These are phyloP conservation scores for Allobates femoralis DNA, from an alignment of 2,797 vertebrate species.

Conservation along the genomic window DNA sequence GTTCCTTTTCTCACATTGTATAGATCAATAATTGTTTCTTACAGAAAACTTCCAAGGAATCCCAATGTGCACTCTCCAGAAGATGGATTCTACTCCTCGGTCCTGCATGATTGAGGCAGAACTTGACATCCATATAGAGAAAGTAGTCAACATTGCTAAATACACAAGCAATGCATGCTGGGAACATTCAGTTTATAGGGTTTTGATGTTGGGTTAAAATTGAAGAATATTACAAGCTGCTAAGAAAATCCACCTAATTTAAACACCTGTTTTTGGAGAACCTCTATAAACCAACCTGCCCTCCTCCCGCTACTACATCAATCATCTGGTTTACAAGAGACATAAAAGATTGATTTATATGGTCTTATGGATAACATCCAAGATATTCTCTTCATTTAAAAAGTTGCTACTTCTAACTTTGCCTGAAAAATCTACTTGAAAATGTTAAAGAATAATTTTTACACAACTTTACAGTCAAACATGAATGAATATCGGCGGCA, in stretches of 20 bases:
- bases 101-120: too few species aligned
- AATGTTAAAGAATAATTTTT: background rate
- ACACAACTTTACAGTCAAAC: background rate
- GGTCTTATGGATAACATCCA: background rate
- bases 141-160: too few species aligned
- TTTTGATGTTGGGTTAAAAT: background rate
- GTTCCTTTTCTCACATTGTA: too few species aligned
- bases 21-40: too few species aligned
- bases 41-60: too few species aligned
- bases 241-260: background rate
- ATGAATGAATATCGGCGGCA: too few species aligned
- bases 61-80: too few species aligned
- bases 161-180: too few species aligned
- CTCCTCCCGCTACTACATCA: slow-evolving; percentile 5
- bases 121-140: too few species aligned
- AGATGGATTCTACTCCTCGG: too few species aligned
- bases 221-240: background rate
- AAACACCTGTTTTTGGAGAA: background rate
- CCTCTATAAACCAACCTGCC: background rate
- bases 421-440: background rate
- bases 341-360: slow-evolving; percentile 23
- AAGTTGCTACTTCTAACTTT: background rate
- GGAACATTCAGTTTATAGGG: background rate
- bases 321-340: slow-evolving; percentile 15
- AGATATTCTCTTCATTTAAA: background rate